Evolutionary conservation across 2,797 vertebrate species (phyloP).

Genomic region (Lagocephalus sceleratus): DNA sequence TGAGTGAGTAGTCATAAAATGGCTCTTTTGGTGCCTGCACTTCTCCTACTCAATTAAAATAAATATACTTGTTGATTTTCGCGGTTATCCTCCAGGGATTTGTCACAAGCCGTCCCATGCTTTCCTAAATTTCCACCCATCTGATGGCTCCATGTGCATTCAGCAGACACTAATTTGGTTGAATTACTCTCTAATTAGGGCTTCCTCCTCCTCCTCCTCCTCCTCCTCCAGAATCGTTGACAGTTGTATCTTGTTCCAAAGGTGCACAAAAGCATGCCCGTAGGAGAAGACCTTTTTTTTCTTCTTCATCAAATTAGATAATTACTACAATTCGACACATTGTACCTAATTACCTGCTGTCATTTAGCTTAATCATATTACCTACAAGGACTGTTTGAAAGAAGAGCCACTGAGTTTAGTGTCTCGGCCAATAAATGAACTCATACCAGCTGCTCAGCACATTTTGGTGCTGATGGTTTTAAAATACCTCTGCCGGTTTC

Average conservation of each 20-base stretch:
- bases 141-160: constrained; percentile 39
- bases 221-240: constrained; percentile 60
- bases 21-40: too few relatives aligned
- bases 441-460: constrained; percentile 60
- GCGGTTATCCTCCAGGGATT: constrained; percentile 6
- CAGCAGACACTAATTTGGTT: constrained; percentile 65
- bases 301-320: constrained; percentile 48
- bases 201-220: constrained; percentile 33
- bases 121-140: constrained; percentile 45
- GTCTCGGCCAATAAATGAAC: constrained; percentile 47
- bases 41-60: too few relatives aligned
- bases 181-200: constrained; percentile 68
- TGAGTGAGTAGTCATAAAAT: too few relatives aligned
- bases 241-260: constrained; percentile 58
- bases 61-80: too few relatives aligned
- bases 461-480: constrained; percentile 34
- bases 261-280: constrained; percentile 46
- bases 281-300: constrained; percentile 59
- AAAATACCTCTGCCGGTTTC: constrained; percentile 22
- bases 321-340: constrained; percentile 67
- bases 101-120: constrained; percentile 39
- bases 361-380: constrained; percentile 67
- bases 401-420: constrained; percentile 37
- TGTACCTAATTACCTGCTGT: constrained; percentile 64
- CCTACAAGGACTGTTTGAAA: constrained; percentile 64